These are phyloP conservation scores for Chaitophorus viminalis DNA, from an alignment of 2,888 invertebrate genomes.

Conservation along the genomic window DNA sequence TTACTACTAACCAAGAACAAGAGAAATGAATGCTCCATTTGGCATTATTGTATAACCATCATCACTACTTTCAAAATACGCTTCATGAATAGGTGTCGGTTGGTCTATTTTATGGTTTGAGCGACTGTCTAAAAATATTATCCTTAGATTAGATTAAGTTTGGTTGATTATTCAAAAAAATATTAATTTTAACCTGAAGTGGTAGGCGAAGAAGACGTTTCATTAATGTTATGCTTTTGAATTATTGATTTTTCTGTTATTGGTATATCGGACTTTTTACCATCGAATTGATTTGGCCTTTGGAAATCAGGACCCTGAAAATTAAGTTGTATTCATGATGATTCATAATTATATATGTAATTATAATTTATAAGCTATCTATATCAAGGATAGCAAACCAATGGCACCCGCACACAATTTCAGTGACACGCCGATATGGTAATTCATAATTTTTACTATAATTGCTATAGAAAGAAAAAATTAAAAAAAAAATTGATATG, in stretches of 20 bases:
- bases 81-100: conserved; percentile 64
- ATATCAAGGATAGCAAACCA: too few species aligned
- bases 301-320: conserved; percentile 39
- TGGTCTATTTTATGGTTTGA: conserved; percentile 64
- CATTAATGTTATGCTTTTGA: conserved; percentile 26
- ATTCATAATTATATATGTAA: too few species aligned
- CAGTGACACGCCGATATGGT: background rate
- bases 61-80: conserved; percentile 63
- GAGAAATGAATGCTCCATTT: conserved; percentile 81
- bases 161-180: background rate
- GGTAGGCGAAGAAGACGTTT: conserved; percentile 27
- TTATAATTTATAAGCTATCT: background rate
- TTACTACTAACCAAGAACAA: conserved; percentile 75
- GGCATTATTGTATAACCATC: conserved; percentile 70
- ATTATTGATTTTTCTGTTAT: conserved; percentile 30
- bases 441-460: too few species aligned
- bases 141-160: background rate
- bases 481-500: too few species aligned
- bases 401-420: too few species aligned
- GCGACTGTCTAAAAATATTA: conserved; percentile 31
- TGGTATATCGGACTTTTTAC: conserved; percentile 33
- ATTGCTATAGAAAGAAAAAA: too few species aligned
- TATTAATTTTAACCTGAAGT: conserved; percentile 31
- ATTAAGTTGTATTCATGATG: background rate
- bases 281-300: conserved; percentile 28